phyloP scores from a whole-genome alignment of 92 coral and sea anemone species.

The Epizoanthus stellaris region DNA sequence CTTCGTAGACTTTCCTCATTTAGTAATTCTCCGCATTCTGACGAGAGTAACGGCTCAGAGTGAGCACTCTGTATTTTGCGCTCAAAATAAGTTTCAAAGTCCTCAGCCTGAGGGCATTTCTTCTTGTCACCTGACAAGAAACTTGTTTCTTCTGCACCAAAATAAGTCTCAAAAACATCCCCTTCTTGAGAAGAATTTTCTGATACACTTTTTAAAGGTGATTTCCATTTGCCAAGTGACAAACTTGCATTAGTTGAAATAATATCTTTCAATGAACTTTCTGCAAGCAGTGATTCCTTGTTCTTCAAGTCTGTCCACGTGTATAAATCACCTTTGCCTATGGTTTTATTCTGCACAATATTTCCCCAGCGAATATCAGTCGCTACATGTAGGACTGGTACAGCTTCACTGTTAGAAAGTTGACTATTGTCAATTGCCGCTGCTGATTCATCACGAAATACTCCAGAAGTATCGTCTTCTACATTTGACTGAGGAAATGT shows the following conservation, averaged over 20 bases:
- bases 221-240: not conserved
- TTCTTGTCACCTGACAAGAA: not conserved
- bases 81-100: slow-evolving; percentile 6
- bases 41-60: slow-evolving; percentile 7
- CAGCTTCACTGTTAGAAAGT: not conserved
- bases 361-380: not conserved
- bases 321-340: not conserved
- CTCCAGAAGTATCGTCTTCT: not conserved
- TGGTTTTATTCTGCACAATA: not conserved
- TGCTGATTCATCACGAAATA: not conserved
- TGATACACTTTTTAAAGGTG: slow-evolving; percentile 21
- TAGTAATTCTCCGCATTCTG: not conserved
- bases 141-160: slow-evolving; percentile 23
- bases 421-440: not conserved
- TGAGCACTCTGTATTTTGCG: slow-evolving; percentile 4
- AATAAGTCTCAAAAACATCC: slow-evolving; percentile 16
- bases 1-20: not conserved
- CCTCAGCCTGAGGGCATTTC: not conserved
- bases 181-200: slow-evolving; percentile 31
- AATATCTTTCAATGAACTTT: not conserved
- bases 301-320: not conserved
- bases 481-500: not conserved
- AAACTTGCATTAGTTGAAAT: not conserved
- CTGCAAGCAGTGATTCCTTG: not conserved
- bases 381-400: not conserved